Conservation (phyloP, 2,888 invertebrate genomes). For the Sturmia bella region DNA sequence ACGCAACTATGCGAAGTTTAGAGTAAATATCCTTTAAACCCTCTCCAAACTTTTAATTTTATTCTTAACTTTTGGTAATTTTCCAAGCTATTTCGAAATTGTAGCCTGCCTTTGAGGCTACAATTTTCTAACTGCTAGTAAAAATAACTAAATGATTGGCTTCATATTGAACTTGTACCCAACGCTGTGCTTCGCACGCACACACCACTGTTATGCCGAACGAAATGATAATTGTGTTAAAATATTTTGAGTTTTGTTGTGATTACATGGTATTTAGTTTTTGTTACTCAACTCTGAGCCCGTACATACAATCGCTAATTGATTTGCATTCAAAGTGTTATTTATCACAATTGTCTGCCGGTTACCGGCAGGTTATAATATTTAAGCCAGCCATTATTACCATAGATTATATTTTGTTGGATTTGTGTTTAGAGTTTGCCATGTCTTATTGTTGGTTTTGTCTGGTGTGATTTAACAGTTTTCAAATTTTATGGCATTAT, state of each 20-base stretch:
- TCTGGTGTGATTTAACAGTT: slow-evolving; percentile 37
- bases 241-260: slow-evolving; percentile 53
- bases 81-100: no score
- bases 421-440: background rate
- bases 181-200: background rate
- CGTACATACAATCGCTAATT: slow-evolving; percentile 62
- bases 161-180: no score
- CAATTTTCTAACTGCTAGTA: no score
- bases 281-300: slow-evolving; percentile 28
- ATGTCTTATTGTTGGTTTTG: background rate
- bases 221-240: slow-evolving; percentile 54
- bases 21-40: no score
- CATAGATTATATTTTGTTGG: slow-evolving; percentile 47
- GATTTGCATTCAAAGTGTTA: slow-evolving; percentile 71
- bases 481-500: slow-evolving; percentile 33
- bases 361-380: slow-evolving; percentile 46
- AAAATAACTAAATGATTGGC: no score
- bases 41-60: no score
- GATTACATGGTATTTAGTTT: slow-evolving; percentile 55
- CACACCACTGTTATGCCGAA: slow-evolving; percentile 15
- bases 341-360: slow-evolving; percentile 62
- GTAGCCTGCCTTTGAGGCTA: no score
- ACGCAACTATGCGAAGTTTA: no score
- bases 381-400: slow-evolving; percentile 51
- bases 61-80: no score